phyloP scores from a whole-genome alignment of 2,797 vertebrate genomes.

The Danio albolineatus region DNA sequence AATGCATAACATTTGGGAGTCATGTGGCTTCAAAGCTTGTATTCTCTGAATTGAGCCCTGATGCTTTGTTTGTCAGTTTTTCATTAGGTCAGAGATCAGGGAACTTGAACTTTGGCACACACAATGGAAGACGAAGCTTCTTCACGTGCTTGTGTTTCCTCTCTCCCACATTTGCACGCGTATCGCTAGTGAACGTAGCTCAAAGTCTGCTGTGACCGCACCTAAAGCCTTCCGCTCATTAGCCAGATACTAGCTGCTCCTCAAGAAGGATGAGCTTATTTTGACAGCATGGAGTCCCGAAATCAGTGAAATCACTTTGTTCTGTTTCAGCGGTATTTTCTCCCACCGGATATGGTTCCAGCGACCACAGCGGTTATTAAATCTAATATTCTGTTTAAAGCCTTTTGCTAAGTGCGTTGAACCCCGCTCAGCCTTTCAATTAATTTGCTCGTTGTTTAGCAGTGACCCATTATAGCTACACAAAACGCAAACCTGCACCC shows the following conservation, averaged over 20 bases:
- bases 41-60: neutral
- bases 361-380: slow-evolving; percentile 29
- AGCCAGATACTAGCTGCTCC: slow-evolving; percentile 21
- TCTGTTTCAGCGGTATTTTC: slow-evolving; percentile 20
- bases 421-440: slow-evolving; percentile 2
- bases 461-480: slow-evolving; percentile 1
- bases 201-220: slow-evolving; percentile 20
- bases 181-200: slow-evolving; percentile 10
- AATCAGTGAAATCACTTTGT: slow-evolving; percentile 15
- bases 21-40: neutral
- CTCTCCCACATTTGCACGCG: neutral
- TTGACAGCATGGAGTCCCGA: slow-evolving; percentile 4
- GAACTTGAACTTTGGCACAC: slow-evolving; percentile 8
- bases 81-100: neutral
- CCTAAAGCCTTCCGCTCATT: slow-evolving; percentile 23
- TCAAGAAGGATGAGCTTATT: slow-evolving; percentile 3
- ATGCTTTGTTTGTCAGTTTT: neutral
- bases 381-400: slow-evolving; percentile 34
- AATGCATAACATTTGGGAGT: neutral
- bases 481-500: slow-evolving; percentile 6
- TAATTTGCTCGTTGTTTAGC: slow-evolving; percentile 20
- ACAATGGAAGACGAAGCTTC: neutral
- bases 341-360: neutral
- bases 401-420: neutral
- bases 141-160: neutral